Base-by-base conservation (phyloP, 1,140 invertebrate species). In the Brevipalpus yothersi region DNA sequence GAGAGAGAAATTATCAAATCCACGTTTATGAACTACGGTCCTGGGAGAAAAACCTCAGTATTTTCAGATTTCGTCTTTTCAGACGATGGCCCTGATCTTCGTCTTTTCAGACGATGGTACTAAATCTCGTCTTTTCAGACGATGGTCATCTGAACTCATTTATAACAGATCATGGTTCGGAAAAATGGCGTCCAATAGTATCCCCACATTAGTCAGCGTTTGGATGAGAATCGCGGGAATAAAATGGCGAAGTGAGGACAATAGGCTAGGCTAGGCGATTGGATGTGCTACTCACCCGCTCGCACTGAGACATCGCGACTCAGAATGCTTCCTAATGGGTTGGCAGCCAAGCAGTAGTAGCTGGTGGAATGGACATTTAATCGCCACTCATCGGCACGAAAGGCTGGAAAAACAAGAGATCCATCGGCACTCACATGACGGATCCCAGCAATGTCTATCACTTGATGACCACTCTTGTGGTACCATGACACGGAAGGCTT, bases 401-500 rank as follows among this genome's bases (percentile, higher is more conserved):
- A 72, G 0, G 67, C 65, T 45, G 62, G 64, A 59, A 72, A 69
- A 11, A 63, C 58, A 62, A 95, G 75, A 67, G 92, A 92, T 67
- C 90, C 88, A 72, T 94, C 72, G 17, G 67, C 62, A 42, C 71
- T 65, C 64, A 84, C 77, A 65, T 82, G 74, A 4, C 86, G 77
- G 53, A 89, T 76, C 59, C 81, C 80, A 40, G 79, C 74, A 58
- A 81, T 74, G 45, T 77, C 62, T 12, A 59, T 55, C 61, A 78
- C 78, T 64, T 75, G 79, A 63, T 70, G 77, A 64, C 77, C 78
- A 68, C 83, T 81, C 2, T 61, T 57, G 41, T 43, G 53, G 13
- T 55, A 58, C 66, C 90, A 95, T 62, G 90, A 87, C 64, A 94
- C 84, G 69, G 86, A 82, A 49, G 90, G 86, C 63, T 82, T 78